phyloP scores from a whole-genome alignment of 2,888 invertebrate species.

The Philaethria dido region DNA sequence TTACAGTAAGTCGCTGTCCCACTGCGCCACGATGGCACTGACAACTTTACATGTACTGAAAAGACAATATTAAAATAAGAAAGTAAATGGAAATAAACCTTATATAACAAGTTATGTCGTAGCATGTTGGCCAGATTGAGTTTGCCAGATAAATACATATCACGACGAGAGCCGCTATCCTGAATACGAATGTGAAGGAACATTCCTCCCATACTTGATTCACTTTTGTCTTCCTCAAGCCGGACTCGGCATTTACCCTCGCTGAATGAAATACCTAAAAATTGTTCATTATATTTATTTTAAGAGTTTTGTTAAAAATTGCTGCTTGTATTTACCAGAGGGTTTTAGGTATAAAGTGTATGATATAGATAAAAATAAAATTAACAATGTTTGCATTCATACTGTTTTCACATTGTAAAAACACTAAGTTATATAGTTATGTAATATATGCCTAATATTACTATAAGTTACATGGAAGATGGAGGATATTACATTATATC shows the following conservation, averaged over 20 bases:
- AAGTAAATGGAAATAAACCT: conserved; percentile 52
- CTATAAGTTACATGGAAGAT: too few species aligned
- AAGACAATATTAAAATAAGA: background rate
- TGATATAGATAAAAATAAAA: too few species aligned
- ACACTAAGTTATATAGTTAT: background rate
- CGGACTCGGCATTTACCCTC: conserved; percentile 55
- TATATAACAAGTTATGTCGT: conserved; percentile 57
- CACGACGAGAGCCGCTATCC: conserved; percentile 52
- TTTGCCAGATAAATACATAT: conserved; percentile 60
- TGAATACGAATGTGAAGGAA: conserved; percentile 55
- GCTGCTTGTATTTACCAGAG: too few species aligned
- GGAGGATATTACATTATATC: too few species aligned
- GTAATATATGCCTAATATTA: too few species aligned
- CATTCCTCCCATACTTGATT: conserved; percentile 43
- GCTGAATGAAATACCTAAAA: conserved; percentile 60
- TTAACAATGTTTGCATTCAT: too few species aligned
- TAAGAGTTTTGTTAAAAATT: too few species aligned
- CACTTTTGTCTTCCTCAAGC: conserved; percentile 49
- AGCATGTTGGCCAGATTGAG: conserved; percentile 68
- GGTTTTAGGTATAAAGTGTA: too few species aligned
- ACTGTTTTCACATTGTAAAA: too few species aligned
- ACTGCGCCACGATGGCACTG: too few species aligned
- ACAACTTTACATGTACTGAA: too few species aligned
- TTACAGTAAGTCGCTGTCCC: too few species aligned
- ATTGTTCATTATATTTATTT: background rate